phyloP scores from a whole-genome alignment of 2,113 vertebrate genomes.

The Typhlomys cinereus region DNA sequence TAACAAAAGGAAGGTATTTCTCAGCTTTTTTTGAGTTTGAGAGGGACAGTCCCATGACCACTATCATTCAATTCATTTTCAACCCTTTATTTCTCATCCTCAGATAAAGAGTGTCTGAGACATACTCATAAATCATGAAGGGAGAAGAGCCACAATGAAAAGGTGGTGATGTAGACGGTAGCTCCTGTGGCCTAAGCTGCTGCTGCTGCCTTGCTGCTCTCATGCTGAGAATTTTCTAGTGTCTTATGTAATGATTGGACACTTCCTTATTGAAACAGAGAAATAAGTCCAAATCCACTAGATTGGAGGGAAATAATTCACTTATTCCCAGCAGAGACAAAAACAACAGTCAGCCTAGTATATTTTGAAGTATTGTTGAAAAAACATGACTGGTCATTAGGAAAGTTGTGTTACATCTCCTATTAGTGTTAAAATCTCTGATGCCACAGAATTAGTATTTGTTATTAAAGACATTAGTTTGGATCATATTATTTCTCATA shows the following conservation, averaged over 20 bases:
- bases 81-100: background rate
- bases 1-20: background rate
- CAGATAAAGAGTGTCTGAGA: background rate
- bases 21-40: background rate
- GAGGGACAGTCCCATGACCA: background rate
- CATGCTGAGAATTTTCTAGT: background rate
- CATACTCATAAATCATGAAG: background rate
- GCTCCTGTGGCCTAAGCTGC: background rate
- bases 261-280: background rate
- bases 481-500: background rate
- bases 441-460: background rate
- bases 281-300: background rate
- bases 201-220: background rate
- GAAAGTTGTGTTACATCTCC: background rate
- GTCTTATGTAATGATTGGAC: background rate
- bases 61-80: background rate
- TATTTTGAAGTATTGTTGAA: background rate
- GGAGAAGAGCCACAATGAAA: background rate
- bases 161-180: background rate
- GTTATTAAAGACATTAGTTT: background rate
- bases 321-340: slow-evolving; percentile 2
- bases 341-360: background rate
- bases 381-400: background rate
- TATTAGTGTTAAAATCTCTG: background rate
- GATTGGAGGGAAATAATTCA: background rate